Evolutionary conservation across 2,113 vertebrate species (phyloP).

Genomic region (Protobothrops flavoviridis): DNA sequence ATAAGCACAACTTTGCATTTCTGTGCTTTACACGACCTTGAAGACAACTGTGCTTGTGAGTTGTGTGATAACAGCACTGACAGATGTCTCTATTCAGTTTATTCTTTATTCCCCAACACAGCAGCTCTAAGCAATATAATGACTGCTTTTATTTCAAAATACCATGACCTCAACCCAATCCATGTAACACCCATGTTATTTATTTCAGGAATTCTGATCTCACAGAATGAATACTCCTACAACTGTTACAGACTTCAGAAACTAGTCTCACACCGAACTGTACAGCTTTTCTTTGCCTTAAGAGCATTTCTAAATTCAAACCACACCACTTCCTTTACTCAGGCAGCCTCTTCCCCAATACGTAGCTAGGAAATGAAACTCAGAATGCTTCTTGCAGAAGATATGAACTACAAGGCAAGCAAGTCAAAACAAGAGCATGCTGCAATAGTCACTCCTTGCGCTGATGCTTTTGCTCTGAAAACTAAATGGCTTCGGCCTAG

Average conservation of each 20-base stretch:
- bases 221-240: background rate
- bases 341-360: background rate
- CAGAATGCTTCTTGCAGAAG: background rate
- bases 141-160: constrained; percentile 29
- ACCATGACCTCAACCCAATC: constrained; percentile 12
- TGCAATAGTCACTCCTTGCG: background rate
- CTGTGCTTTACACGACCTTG: background rate
- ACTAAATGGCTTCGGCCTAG: background rate
- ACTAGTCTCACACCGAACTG: background rate
- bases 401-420: background rate
- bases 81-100: constrained; percentile 19
- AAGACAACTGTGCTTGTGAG: background rate
- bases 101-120: constrained; percentile 1
- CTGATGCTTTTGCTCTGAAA: background rate
- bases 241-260: background rate
- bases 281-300: background rate
- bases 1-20: background rate
- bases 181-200: constrained; percentile 1
- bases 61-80: background rate
- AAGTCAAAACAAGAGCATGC: background rate
- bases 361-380: background rate
- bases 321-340: background rate
- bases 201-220: constrained; percentile 23
- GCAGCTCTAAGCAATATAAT: constrained; percentile 11
- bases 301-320: background rate